A percentile compares a stretch with the other conserved stretches of the same genome.
These are phyloP conservation scores for Hippocampus abdominalis DNA, from an alignment of 2,113 vertebrate genomes.

Conservation along the genomic window DNA sequence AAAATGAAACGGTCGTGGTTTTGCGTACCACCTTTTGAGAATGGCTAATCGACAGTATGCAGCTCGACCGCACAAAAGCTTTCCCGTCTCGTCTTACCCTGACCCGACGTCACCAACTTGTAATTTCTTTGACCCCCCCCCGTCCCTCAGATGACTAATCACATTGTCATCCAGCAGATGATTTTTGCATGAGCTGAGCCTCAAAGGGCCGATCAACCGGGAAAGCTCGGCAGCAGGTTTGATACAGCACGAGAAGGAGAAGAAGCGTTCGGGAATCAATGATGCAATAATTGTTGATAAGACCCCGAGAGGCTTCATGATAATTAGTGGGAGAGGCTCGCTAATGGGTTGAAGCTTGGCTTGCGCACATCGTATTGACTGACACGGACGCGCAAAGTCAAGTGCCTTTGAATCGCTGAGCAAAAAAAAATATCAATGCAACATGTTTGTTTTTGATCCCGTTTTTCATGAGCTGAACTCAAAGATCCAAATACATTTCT, in stretches of 20 bases:
- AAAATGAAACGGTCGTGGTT: too few species aligned
- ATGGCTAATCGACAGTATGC: conserved; percentile 13
- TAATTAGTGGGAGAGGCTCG: conserved; percentile 72
- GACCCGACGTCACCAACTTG: conserved; percentile 50
- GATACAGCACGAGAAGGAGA: conserved; percentile 57
- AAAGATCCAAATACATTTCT: background rate
- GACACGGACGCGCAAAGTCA: conserved; percentile 44
- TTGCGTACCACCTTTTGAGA: background rate
- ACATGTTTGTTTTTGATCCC: background rate
- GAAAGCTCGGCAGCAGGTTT: conserved; percentile 59
- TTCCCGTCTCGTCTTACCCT: conserved; percentile 39
- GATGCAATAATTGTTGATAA: conserved; percentile 74
- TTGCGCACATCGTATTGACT: conserved; percentile 59
- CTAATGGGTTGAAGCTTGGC: conserved; percentile 65
- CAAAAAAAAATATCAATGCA: background rate
- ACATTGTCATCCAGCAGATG: conserved; percentile 57
- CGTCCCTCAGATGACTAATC: conserved; percentile 40
- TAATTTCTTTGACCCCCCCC: conserved; percentile 63
- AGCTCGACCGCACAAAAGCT: conserved; percentile 6
- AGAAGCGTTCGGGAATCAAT: conserved; percentile 64
- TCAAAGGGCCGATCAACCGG: conserved; percentile 69
- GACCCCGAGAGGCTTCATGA: conserved; percentile 67
- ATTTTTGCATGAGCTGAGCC: conserved; percentile 59
- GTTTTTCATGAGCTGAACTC: background rate
- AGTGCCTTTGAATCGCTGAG: conserved; percentile 33